Evolutionary conservation across 2,888 invertebrate genomes (phyloP), one percentile per base, ranked within the genome.

Genomic region (Erebia ligea): DNA sequence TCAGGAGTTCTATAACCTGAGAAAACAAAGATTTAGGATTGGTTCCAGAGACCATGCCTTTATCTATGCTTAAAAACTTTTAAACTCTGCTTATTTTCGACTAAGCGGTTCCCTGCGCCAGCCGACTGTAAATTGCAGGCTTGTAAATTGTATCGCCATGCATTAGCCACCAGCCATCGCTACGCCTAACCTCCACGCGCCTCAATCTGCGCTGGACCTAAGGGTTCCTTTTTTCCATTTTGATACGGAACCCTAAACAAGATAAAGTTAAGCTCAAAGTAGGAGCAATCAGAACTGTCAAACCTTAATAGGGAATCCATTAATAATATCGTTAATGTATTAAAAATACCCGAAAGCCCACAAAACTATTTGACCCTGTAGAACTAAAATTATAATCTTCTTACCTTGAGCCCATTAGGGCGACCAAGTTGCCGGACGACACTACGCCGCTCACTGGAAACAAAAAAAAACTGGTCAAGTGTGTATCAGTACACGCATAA

Each of bases 331-430:
- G 19, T 54, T 54, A 19, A 54, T 19, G 54, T 54, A 54, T 19
- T 52, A 50, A 17, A 17, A 9, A 9, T 19, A 19, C 10, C 54
- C 19, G 54, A 54, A 19, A 54, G 9, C 54, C 54, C 3, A 54
- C 54, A 54, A 54, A 54, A 54, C 54, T 19, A 19, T 54, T 17
- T 54, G 54, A 17, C 54, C 54, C 19, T 21, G 64, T 52, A 52
- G 34, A 34, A 54, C 57, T 34, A 67, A 40, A 52, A 45, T 42
- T 17, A 48, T 61, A 69, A 54, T 71, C 64, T 63, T 61, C 82
- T 87, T 91, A 95, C 96, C 96, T 96, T 75, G 95, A 94, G 57
- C 97, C 97, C 94, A 97, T 94, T 77, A 97, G 94, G n/a, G 96
- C 96, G 76, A 96, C 95, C 76, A 97, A 90, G 80, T 95, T 95